Conservation (phyloP, 2,888 invertebrate genomes). For the Dryobota labecula region DNA sequence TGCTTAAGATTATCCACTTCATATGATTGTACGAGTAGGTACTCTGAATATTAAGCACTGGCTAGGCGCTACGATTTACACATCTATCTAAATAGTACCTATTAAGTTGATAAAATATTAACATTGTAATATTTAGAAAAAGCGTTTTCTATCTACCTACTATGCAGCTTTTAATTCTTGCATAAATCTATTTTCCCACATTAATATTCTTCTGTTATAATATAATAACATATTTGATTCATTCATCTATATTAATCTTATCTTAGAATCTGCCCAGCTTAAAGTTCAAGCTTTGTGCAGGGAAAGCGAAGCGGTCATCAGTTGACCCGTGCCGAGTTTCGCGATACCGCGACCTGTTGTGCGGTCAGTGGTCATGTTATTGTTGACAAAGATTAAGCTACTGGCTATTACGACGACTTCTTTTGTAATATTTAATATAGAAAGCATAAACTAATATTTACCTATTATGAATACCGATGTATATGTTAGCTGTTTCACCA, state of each 20-base stretch:
- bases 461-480: too few species aligned
- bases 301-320: constrained; percentile 76
- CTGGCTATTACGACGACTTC: constrained; percentile 50
- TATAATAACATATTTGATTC: constrained; percentile 51
- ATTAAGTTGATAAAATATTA: background rate
- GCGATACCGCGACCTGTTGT: constrained; percentile 52
- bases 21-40: background rate
- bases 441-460: constrained; percentile 42
- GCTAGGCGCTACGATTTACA: constrained; percentile 35
- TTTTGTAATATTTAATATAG: constrained; percentile 51
- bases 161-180: constrained; percentile 12
- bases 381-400: constrained; percentile 75
- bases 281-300: constrained; percentile 65
- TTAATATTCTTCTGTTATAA: constrained; percentile 37
- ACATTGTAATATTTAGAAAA: too few species aligned
- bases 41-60: constrained; percentile 21
- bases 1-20: background rate
- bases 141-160: background rate
- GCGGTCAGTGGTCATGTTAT: constrained; percentile 64
- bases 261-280: constrained; percentile 57
- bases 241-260: constrained; percentile 55
- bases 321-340: constrained; percentile 71
- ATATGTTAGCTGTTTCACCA: constrained; percentile 25
- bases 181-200: constrained; percentile 9
- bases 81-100: constrained; percentile 3